Conservation (phyloP, 2,797 vertebrate species). For the Lepus oiostolus region DNA sequence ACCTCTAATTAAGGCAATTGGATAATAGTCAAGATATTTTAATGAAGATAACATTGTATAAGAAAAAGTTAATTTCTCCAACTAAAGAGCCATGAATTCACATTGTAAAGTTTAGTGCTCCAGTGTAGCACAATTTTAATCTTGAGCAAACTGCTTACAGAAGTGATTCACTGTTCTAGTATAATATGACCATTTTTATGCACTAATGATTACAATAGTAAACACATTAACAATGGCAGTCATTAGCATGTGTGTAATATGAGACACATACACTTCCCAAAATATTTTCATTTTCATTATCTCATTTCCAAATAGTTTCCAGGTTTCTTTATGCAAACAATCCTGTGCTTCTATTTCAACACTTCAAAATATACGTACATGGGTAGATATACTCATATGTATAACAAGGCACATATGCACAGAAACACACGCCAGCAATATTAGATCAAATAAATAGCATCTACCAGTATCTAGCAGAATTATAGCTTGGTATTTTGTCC, state of each 20-base stretch:
- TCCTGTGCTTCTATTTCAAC: not conserved
- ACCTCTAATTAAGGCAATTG: constrained; percentile 32
- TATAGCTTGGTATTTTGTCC: not conserved
- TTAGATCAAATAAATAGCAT: not conserved
- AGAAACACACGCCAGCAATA: not conserved
- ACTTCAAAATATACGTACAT: not conserved
- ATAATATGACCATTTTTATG: not conserved
- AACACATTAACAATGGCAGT: not conserved
- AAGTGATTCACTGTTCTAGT: not conserved
- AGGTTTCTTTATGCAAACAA: not conserved
- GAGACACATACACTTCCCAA: not conserved
- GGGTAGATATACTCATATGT: not conserved
- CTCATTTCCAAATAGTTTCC: not conserved
- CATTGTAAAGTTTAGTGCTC: not conserved
- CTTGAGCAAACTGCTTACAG: not conserved
- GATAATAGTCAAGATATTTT: not conserved
- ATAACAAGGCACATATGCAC: not conserved
- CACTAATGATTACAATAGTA: constrained; percentile 34
- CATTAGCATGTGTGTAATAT: not conserved
- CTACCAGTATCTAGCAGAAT: not conserved
- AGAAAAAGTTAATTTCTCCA: constrained; percentile 32
- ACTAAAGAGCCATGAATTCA: not conserved
- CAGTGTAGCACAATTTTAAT: not conserved
- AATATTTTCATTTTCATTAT: constrained; percentile 10
- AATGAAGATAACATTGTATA: not conserved